Evolutionary conservation across 2,888 invertebrate genomes (phyloP).

Genomic region (Gnatocerus cornutus): DNA sequence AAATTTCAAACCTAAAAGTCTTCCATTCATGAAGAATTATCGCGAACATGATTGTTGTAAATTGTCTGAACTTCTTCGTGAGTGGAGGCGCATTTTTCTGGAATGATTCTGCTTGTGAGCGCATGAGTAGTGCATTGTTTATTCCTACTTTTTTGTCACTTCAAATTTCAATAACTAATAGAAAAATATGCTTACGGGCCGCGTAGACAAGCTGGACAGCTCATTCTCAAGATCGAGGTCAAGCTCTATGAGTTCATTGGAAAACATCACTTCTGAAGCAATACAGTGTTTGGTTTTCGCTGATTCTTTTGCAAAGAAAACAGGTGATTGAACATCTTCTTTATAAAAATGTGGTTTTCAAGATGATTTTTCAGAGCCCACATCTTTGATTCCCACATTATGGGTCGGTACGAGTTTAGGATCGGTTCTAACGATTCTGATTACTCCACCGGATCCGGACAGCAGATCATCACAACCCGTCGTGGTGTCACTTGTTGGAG

Average conservation of each 20-base stretch:
- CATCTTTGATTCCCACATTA: slow-evolving; percentile 88
- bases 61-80: slow-evolving; percentile 22
- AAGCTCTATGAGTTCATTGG: slow-evolving; percentile 98
- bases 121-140: slow-evolving; percentile 62
- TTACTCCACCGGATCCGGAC: slow-evolving; percentile 88
- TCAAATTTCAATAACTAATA: slow-evolving; percentile 54
- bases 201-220: slow-evolving; percentile 96
- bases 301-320: slow-evolving; percentile 95
- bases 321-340: slow-evolving; percentile 77
- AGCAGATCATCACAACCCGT: slow-evolving; percentile 89
- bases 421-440: slow-evolving; percentile 93
- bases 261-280: slow-evolving; percentile 96
- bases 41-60: background rate
- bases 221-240: slow-evolving; percentile 97
- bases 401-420: slow-evolving; percentile 99
- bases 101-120: slow-evolving; percentile 58
- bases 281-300: slow-evolving; percentile 97
- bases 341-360: slow-evolving; percentile 2
- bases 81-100: slow-evolving; percentile 32
- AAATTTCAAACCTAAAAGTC: slow-evolving; percentile 15
- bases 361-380: slow-evolving; percentile 79
- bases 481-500: slow-evolving; percentile 93
- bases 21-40: slow-evolving; percentile 39
- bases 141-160: background rate
- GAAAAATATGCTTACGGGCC: slow-evolving; percentile 75